These are phyloP conservation scores for Apoderus coryli DNA, from an alignment of 2,888 invertebrate genomes.

Conservation along the genomic window DNA sequence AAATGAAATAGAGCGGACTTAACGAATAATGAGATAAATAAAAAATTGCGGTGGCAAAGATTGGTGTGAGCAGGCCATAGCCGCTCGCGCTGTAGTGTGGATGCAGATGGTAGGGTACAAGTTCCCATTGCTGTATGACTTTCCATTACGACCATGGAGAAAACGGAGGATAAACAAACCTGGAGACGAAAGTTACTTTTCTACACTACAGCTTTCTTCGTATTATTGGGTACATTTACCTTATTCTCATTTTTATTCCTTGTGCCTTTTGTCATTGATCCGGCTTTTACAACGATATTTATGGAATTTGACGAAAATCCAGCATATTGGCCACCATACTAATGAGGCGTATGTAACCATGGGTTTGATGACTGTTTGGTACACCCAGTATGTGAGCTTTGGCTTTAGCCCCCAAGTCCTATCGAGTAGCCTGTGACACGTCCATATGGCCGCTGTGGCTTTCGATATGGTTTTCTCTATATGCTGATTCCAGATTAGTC, in stretches of 20 bases:
- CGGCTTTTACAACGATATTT: conserved; percentile 84
- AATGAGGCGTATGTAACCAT: too few relatives aligned
- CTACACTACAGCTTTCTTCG: conserved; percentile 87
- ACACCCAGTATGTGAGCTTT: too few relatives aligned
- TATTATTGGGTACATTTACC: conserved; percentile 80
- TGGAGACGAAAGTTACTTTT: conserved; percentile 78
- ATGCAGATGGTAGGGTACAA: conserved; percentile 32
- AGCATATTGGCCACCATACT: too few relatives aligned
- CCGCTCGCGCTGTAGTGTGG: conserved; percentile 28
- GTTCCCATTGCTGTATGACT: conserved; percentile 20
- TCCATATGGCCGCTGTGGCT: too few relatives aligned
- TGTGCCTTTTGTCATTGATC: conserved; percentile 90
- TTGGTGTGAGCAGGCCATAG: conserved; percentile 29
- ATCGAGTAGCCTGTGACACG: too few relatives aligned
- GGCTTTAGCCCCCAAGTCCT: too few relatives aligned
- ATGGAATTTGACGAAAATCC: conserved; percentile 83
- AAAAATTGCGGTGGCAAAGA: conserved; percentile 13
- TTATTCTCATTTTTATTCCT: conserved; percentile 86
- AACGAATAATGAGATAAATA: too few relatives aligned
- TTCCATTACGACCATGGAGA: conserved; percentile 43
- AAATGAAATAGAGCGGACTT: too few relatives aligned
- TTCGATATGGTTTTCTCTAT: too few relatives aligned
- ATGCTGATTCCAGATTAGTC: too few relatives aligned
- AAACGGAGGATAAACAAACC: conserved; percentile 54
- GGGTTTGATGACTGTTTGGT: too few relatives aligned